phyloP scores from a whole-genome alignment of 2,113 vertebrate genomes.

The Holacanthus passer region DNA sequence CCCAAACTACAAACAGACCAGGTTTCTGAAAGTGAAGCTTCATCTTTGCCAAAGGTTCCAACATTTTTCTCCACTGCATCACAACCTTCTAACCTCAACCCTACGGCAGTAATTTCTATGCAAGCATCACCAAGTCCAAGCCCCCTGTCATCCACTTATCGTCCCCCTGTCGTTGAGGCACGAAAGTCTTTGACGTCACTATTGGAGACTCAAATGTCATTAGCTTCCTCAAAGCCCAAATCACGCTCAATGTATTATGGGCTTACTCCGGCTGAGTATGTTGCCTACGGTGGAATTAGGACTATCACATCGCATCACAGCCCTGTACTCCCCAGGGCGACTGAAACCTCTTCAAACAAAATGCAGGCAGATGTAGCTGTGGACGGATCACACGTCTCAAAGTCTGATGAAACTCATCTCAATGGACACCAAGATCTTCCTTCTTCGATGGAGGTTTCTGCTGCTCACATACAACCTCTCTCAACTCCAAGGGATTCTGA shows the following conservation, averaged over 20 bases:
- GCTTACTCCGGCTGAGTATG: constrained; percentile 80
- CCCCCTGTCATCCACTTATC: constrained; percentile 22
- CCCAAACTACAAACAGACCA: constrained; percentile 51
- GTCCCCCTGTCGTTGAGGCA: constrained; percentile 66
- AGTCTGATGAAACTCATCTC: constrained; percentile 44
- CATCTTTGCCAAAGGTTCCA: constrained; percentile 67
- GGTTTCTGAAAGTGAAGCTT: constrained; percentile 38
- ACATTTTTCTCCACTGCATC: constrained; percentile 52
- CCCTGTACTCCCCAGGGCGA: constrained; percentile 16
- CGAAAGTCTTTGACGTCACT: constrained; percentile 77
- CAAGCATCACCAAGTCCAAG: constrained; percentile 47
- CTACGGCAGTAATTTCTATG: constrained; percentile 18
- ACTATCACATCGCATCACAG: constrained; percentile 48
- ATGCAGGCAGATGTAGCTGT: constrained; percentile 28
- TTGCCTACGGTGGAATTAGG: constrained; percentile 81
- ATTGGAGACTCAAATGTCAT: constrained; percentile 71
- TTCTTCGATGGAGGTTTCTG: constrained; percentile 26
- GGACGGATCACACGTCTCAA: constrained; percentile 32
- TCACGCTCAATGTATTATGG: constrained; percentile 82
- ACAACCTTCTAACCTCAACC: constrained; percentile 41
- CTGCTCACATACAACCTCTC: constrained; percentile 20
- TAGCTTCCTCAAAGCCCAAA: constrained; percentile 70
- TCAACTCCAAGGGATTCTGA: constrained; percentile 42
- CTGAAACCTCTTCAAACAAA: constrained; percentile 48
- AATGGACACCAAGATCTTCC: constrained; percentile 52